Base-by-base conservation (phyloP, 2,113 vertebrate genomes). In the Alligator mississippiensis region DNA sequence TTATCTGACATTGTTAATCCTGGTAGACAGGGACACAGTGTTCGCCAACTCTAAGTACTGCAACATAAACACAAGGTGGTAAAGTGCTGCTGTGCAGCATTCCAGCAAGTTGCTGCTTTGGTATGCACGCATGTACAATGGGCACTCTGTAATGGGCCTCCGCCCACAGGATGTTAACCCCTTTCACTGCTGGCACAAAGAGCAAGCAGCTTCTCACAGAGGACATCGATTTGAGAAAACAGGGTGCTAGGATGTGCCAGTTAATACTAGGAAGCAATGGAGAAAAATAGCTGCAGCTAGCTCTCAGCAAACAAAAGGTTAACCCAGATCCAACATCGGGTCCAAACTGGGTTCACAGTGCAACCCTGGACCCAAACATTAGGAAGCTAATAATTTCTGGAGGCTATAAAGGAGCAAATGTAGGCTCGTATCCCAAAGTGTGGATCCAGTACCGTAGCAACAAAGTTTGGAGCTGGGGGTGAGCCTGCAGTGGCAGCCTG, bases 91-190 rank as follows among this genome's bases (percentile, higher is more conserved):
- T 2, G 84, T 97, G 94, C 97, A 96, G 95, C 96, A 97, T 97
- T 97, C 96, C 97, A 96, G 95, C 92, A 97, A 96, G 96, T 47
- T 93, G 91, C 95, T 92, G 88, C 94, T 96, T 86, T 94, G 83
- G 96, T 96, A 96, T 95, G 94, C 94, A 84, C 3, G 22, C 93
- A 95, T 70, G 19, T 95, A 97, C 97, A 98, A 97, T 96, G 95
- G 94, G 92, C 89, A 96, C 94, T 93, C 94, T 98, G 96, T 96
- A 70, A 94, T 0, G 85, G 60, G 90, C 92, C 90, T 88, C 81
- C 80, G 2, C 94, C 96, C 94, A 94, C 82, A 66, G 91, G 54
- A 60, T 92, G 87, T 97, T 97, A 97, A 97, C 97, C 92, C 95
- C 87, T 91, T 84, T 59, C 4, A 0, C 19, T 88, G 84, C 89